Evolutionary conservation across 2,797 vertebrate genomes (phyloP), one percentile per base, ranked within the genome.

Genomic region (Anguilla megastoma): DNA sequence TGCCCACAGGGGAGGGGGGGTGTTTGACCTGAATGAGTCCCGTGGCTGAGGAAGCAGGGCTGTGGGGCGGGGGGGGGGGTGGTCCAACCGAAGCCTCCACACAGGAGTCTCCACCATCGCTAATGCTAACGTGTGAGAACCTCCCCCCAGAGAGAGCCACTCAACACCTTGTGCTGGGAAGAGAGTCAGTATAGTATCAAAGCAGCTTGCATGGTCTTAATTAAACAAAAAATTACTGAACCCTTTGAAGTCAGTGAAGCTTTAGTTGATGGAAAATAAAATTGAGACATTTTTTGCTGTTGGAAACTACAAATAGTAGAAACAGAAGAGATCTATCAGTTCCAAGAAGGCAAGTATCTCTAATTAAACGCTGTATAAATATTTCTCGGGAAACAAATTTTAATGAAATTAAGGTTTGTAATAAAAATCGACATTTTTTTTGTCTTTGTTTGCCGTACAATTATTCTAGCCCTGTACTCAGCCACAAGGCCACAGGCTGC

Each of bases 201-300:
- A 84, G 54, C 50, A 84, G 83, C 54, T 84, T 54, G 83, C 50
- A 84, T 54, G 83, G 83, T 84, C 30, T 84, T 84, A 54, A 30
- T 84, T 7, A 84, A 27, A 88, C 3, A 76, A 48, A 66, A 76
- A 52, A 83, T n/a, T 18, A 6, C 18, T 63, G 50, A 80, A 84
- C 84, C 8, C 69, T 84, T 71, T 87, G 30, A 69, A 87, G 60
- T 83, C 41, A 66, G 41, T 83, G 82, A 63, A 48, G 63, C 48
- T 84, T 84, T 88, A 84, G 10, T 56, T 48, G 82, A 56, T 84
- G 63, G 52, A 83, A 87, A 66, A 83, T 82, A 45, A n/a, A 58
- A 56, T 41, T 45, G 36, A 87, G 56, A 82, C 54, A 63, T 87
- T 54, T 80, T 54, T 85, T 76, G 87, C 82, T 56, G 10, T 88